These are phyloP conservation scores for Alosa alosa DNA, from an alignment of 2,113 vertebrate species.

Conservation along the genomic window DNA sequence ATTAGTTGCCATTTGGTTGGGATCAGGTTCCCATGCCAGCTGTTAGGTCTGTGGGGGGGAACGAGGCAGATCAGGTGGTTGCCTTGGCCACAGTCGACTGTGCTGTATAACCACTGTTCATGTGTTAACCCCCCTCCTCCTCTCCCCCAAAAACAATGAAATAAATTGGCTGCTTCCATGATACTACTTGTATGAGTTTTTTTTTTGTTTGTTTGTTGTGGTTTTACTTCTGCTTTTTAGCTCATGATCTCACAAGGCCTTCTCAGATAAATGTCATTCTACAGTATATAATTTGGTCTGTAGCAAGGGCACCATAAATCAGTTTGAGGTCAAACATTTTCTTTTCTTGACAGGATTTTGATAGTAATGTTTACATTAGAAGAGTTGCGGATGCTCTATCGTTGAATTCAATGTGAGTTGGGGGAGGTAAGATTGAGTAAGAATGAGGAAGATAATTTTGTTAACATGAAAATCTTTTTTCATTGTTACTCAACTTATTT, in stretches of 20 bases:
- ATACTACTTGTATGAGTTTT: slow-evolving; percentile 22
- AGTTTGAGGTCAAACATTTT: no score
- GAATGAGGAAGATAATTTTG: not conserved
- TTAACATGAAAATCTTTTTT: no score
- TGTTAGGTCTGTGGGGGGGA: slow-evolving; percentile 42
- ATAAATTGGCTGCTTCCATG: slow-evolving; percentile 85
- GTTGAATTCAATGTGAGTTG: not conserved
- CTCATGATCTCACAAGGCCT: no score
- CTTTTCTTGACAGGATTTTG: not conserved
- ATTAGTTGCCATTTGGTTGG: slow-evolving; percentile 28
- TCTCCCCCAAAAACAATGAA: slow-evolving; percentile 73
- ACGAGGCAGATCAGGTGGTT: slow-evolving; percentile 37
- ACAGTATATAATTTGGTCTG: not conserved
- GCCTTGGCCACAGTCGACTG: slow-evolving; percentile 62
- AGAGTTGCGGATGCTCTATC: not conserved
- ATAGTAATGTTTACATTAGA: not conserved
- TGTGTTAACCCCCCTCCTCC: slow-evolving; percentile 50
- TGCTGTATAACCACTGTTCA: slow-evolving; percentile 62
- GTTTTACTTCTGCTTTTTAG: not conserved
- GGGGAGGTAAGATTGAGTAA: not conserved
- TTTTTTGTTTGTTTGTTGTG: not conserved
- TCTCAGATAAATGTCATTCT: no score
- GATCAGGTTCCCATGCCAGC: slow-evolving; percentile 45
- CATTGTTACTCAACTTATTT: not conserved
- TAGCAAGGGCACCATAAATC: not conserved